Evolutionary conservation across 2,888 invertebrate genomes (phyloP).

Genomic region (Suillia variegata): DNA sequence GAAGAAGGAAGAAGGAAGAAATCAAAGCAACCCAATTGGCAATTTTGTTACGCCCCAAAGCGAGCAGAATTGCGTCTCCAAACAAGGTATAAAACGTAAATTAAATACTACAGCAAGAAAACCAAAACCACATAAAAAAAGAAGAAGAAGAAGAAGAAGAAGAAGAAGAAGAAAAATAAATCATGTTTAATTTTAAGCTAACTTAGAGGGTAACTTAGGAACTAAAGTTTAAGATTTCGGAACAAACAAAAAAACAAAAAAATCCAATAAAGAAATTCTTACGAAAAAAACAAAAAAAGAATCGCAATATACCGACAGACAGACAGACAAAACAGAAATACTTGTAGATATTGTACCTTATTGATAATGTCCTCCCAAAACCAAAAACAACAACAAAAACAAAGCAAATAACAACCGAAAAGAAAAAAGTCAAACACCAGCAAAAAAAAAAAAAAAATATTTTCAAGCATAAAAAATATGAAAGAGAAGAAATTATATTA

Average conservation of each 20-base stretch:
- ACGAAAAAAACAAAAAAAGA: background rate
- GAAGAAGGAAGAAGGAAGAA: slow-evolving; percentile 6
- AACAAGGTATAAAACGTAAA: slow-evolving; percentile 12
- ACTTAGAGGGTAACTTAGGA: background rate
- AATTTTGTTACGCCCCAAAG: slow-evolving; percentile 1
- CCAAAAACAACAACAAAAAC: background rate
- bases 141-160: slow-evolving; percentile 1
- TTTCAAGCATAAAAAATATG: too few species aligned
- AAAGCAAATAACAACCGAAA: too few species aligned
- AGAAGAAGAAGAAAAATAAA: slow-evolving; percentile 8
- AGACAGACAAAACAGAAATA: background rate
- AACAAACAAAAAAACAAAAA: background rate
- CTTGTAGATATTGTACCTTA: background rate
- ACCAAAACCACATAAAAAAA: background rate
- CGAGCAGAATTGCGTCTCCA: background rate
- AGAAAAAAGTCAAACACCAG: too few species aligned
- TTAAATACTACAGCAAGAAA: slow-evolving; percentile 4
- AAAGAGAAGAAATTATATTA: too few species aligned
- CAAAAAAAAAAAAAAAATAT: too few species aligned
- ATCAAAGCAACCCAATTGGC: slow-evolving; percentile 5
- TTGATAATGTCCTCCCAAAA: background rate
- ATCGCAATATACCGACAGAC: background rate
- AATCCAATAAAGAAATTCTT: background rate
- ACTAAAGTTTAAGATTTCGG: background rate
- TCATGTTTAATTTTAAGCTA: slow-evolving; percentile 27